These are phyloP conservation scores for Nicator chloris DNA, from an alignment of 2,113 vertebrate genomes.

Conservation along the genomic window DNA sequence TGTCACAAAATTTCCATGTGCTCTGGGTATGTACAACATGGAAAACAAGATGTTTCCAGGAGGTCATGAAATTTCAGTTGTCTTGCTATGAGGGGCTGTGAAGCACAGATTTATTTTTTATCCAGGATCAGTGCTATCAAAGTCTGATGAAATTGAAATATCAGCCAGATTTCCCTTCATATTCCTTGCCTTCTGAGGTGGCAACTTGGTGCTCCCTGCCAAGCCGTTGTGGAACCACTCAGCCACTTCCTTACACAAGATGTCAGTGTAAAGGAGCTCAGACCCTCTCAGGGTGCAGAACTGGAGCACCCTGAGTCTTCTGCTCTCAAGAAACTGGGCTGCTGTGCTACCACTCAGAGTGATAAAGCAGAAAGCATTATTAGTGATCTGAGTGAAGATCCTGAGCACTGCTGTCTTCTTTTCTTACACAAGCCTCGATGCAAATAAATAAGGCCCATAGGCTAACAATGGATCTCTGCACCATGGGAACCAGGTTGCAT, in stretches of 20 bases:
- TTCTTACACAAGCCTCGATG: not conserved
- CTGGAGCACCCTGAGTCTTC: not conserved
- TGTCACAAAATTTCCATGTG: not conserved
- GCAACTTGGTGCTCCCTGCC: not conserved
- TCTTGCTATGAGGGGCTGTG: not conserved
- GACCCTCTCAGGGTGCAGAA: not conserved
- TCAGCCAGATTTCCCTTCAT: not conserved
- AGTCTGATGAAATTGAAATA: not conserved
- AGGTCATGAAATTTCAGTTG: not conserved
- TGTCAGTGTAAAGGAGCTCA: not conserved
- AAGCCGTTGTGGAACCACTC: not conserved
- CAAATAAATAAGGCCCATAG: fast-evolving
- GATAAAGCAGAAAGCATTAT: not conserved
- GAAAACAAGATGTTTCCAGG: not conserved
- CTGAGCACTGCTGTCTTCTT: not conserved
- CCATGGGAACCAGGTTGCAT: not conserved
- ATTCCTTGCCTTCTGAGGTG: not conserved
- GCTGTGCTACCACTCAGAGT: not conserved
- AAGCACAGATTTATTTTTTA: not conserved
- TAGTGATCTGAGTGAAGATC: not conserved
- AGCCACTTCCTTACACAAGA: not conserved
- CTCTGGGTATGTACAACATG: not conserved
- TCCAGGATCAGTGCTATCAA: not conserved
- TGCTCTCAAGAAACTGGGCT: not conserved
- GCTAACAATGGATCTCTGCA: fast-evolving